A percentile compares a stretch with the other conserved stretches of the same genome.
Conservation (phyloP, 1,140 invertebrate species). For the Megathymus violae region DNA sequence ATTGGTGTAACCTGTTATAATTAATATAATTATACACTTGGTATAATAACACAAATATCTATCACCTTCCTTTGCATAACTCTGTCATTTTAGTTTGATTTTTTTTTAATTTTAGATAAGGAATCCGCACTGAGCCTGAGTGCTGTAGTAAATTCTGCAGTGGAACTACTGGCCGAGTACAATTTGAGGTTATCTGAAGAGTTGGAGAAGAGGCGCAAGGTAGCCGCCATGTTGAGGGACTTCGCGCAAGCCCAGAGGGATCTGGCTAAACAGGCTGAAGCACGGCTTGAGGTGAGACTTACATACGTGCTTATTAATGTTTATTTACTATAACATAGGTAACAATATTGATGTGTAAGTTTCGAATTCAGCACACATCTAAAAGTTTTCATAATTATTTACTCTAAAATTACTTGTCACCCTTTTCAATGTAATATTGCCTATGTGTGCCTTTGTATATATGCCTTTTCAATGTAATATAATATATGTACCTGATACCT, state of each 20-base stretch:
- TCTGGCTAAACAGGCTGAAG: slow-evolving; percentile 92
- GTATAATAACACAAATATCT: not conserved
- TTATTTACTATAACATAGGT: too few species aligned
- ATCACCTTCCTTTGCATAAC: not conserved
- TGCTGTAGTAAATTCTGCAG: slow-evolving; percentile 92
- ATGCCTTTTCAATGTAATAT: too few species aligned
- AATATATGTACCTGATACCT: too few species aligned
- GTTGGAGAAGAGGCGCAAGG: slow-evolving; percentile 93
- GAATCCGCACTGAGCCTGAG: slow-evolving; percentile 89
- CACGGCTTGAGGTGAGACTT: slow-evolving; percentile 93
- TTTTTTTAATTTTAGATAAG: slow-evolving; percentile 85
- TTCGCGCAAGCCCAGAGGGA: slow-evolving; percentile 94
- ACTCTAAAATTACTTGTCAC: too few species aligned
- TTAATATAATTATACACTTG: too few species aligned
- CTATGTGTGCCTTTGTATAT: too few species aligned
- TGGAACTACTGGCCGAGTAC: slow-evolving; percentile 93
- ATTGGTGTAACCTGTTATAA: too few species aligned
- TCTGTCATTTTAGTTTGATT: not conserved
- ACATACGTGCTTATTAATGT: too few species aligned
- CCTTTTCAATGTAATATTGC: too few species aligned
- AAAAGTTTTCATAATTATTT: too few species aligned
- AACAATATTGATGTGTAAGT: too few species aligned
- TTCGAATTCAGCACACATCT: too few species aligned
- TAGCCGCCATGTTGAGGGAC: slow-evolving; percentile 93
- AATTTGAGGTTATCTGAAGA: slow-evolving; percentile 93